These are phyloP conservation scores for Caenorhabditis angaria DNA, from an alignment of 2,888 invertebrate species.

Conservation along the genomic window DNA sequence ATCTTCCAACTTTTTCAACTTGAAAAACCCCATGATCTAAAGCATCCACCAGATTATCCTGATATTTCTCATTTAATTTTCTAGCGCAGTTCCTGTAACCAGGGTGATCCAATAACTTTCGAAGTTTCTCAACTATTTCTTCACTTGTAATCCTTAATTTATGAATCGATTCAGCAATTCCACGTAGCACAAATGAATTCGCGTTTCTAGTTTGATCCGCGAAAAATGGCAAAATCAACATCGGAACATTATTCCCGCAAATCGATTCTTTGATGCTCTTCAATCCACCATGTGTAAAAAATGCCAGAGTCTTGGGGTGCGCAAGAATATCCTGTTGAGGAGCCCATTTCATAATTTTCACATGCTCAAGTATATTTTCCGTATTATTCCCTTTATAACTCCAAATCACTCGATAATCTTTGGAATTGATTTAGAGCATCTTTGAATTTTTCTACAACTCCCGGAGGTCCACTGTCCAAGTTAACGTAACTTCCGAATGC, in stretches of 20 bases:
- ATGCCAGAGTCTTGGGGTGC: conserved; percentile 50
- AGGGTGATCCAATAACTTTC: conserved; percentile 16
- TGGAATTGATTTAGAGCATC: conserved; percentile 48
- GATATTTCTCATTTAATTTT: conserved; percentile 4
- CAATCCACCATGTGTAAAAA: conserved; percentile 59
- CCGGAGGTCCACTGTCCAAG: conserved; percentile 51
- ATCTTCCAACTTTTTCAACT: neutral
- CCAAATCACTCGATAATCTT: conserved; percentile 60
- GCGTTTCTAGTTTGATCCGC: conserved; percentile 56
- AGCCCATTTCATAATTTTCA: conserved; percentile 50
- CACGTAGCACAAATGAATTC: conserved; percentile 41
- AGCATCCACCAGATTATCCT: neutral
- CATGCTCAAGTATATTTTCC: conserved; percentile 15
- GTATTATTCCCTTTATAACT: conserved; percentile 48
- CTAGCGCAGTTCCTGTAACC: conserved; percentile 17
- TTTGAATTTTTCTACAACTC: conserved; percentile 45
- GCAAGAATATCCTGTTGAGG: conserved; percentile 57
- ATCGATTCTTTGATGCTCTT: conserved; percentile 58
- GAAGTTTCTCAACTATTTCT: conserved; percentile 25
- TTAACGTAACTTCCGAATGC: conserved; percentile 59
- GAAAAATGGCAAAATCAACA: conserved; percentile 55
- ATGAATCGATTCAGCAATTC: conserved; percentile 51
- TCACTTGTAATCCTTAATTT: conserved; percentile 33
- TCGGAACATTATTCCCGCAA: conserved; percentile 48
- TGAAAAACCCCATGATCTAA: conserved; percentile 3